Evolutionary conservation across 2,888 invertebrate species (phyloP).

Genomic region (Syrista parreyssii): DNA sequence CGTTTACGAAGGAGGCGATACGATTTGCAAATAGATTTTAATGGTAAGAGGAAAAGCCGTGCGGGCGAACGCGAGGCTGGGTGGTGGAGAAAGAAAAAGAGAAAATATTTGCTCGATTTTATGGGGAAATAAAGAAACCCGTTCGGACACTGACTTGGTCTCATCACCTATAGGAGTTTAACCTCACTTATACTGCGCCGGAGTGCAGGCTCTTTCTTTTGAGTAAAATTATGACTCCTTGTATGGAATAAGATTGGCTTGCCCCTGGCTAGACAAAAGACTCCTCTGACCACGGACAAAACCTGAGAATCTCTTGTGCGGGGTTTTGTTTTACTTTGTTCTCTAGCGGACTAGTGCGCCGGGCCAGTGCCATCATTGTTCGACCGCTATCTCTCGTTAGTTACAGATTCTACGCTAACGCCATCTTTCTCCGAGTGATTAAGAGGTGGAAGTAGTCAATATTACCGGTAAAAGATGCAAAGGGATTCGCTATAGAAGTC

Average conservation of each 20-base stretch:
- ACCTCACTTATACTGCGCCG: background rate
- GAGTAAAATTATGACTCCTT: conserved; percentile 6
- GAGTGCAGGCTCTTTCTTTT: background rate
- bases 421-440: background rate
- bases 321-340: background rate
- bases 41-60: background rate
- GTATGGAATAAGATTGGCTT: conserved; percentile 1
- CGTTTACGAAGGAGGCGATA: background rate
- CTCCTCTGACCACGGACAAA: background rate
- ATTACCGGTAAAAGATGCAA: background rate
- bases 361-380: background rate
- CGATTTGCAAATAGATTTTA: background rate
- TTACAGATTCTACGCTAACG: background rate
- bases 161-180: background rate
- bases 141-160: background rate
- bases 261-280: conserved; percentile 1
- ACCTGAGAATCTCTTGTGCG: background rate
- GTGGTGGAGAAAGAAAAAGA: background rate
- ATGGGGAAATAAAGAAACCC: background rate
- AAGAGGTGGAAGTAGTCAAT: background rate
- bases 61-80: background rate
- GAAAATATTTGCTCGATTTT: conserved; percentile 1
- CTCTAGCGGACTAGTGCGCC: background rate
- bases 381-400: background rate
- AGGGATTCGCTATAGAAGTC: background rate